These are phyloP conservation scores for Temnothorax unifasciatus DNA, from an alignment of 2,888 invertebrate genomes.

Conservation along the genomic window DNA sequence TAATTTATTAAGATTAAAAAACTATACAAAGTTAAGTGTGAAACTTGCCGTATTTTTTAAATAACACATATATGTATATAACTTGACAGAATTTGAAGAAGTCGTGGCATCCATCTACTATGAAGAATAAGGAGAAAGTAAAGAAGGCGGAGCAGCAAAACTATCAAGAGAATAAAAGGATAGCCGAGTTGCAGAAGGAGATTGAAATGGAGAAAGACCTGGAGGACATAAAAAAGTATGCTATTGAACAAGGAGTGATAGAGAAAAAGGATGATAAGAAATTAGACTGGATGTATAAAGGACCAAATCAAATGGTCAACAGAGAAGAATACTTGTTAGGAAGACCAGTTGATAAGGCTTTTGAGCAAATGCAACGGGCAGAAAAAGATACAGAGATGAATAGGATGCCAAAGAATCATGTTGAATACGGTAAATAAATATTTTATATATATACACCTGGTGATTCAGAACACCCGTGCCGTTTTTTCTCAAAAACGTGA, in stretches of 20 bases:
- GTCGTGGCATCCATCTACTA: constrained; percentile 93
- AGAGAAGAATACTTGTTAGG: constrained; percentile 96
- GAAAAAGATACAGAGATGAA: constrained; percentile 87
- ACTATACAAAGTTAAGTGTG: background rate
- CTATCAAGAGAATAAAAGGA: constrained; percentile 90
- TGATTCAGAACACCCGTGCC: too few species aligned
- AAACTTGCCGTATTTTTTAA: background rate
- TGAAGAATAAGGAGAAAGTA: constrained; percentile 92
- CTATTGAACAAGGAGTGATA: constrained; percentile 87
- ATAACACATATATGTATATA: background rate
- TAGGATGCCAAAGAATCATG: constrained; percentile 88
- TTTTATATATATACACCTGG: too few species aligned
- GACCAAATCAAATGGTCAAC: constrained; percentile 88
- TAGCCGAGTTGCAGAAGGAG: constrained; percentile 90
- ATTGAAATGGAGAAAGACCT: constrained; percentile 90
- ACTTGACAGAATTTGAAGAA: constrained; percentile 90
- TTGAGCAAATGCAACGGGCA: constrained; percentile 89
- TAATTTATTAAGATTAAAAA: constrained; percentile 35
- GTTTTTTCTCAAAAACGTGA: too few species aligned
- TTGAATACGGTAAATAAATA: constrained; percentile 87
- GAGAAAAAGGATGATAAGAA: constrained; percentile 88
- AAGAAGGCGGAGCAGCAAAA: constrained; percentile 93
- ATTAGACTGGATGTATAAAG: constrained; percentile 96
- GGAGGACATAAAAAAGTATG: constrained; percentile 89
- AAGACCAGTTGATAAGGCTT: constrained; percentile 92